Evolutionary conservation across 2,888 invertebrate species (phyloP).

Genomic region (Argyresthia albistria): DNA sequence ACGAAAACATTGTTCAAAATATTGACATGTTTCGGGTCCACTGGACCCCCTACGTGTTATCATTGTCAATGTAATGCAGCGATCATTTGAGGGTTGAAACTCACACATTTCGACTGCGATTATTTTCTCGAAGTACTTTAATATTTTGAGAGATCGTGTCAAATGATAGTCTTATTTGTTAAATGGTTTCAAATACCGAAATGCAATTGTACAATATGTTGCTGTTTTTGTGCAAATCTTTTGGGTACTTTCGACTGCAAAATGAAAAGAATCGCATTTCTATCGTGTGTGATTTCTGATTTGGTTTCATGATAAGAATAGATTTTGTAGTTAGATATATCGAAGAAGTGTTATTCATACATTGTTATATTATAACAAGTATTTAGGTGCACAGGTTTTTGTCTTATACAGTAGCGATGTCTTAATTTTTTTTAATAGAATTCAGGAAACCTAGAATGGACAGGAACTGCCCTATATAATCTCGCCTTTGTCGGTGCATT

Average conservation of each 20-base stretch:
- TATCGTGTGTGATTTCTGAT: no score
- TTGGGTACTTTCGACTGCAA: conserved; percentile 14
- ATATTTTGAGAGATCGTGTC: conserved; percentile 58
- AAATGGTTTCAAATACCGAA: conserved; percentile 14
- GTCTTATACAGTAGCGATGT: no score
- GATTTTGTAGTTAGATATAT: no score
- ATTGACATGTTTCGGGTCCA: conserved; percentile 61
- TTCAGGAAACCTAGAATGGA: no score
- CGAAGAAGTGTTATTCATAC: no score
- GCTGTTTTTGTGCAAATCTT: neutral
- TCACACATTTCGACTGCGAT: conserved; percentile 14
- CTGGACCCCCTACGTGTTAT: conserved; percentile 46
- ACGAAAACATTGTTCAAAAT: conserved; percentile 64
- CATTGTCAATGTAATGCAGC: conserved; percentile 38
- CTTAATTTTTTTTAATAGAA: no score
- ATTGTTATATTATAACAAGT: no score
- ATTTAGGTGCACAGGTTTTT: no score
- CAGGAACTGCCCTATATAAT: no score
- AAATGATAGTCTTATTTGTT: conserved; percentile 45
- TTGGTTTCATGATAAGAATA: no score
- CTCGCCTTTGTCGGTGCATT: no score
- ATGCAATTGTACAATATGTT: neutral
- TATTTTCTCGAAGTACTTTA: conserved; percentile 19
- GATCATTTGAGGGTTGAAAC: conserved; percentile 5
- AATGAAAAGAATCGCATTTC: no score